Evolutionary conservation across 2,888 invertebrate species (phyloP).

Genomic region (Drosophila algonquin): DNA sequence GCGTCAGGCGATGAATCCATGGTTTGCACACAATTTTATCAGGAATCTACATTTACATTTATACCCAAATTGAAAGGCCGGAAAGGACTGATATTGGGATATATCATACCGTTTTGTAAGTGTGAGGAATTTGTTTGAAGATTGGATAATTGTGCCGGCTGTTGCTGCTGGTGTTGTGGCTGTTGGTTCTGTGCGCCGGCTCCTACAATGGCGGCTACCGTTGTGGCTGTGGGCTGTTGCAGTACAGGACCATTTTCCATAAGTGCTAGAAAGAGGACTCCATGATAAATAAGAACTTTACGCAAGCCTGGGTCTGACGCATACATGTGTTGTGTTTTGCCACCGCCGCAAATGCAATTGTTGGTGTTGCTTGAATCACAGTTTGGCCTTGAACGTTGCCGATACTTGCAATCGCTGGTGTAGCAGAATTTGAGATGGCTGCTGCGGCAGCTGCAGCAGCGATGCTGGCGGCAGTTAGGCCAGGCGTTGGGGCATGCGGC

Average conservation of each 20-base stretch:
- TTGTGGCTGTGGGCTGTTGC: constrained; percentile 72
- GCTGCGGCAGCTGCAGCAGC: constrained; percentile 44
- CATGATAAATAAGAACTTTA: neutral
- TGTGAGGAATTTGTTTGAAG: constrained; percentile 84
- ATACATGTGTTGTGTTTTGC: constrained; percentile 85
- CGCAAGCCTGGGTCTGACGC: constrained; percentile 28
- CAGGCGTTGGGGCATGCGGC: constrained; percentile 82
- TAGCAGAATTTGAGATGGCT: constrained; percentile 50
- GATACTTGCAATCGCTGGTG: constrained; percentile 50
- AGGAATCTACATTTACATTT: no score
- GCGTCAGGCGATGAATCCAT: no score
- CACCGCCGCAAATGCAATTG: constrained; percentile 87
- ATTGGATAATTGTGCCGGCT: constrained; percentile 81
- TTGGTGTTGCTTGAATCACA: constrained; percentile 84
- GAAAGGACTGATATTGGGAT: neutral
- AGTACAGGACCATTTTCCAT: constrained; percentile 83
- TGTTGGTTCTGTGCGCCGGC: constrained; percentile 68
- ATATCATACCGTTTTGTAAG: constrained; percentile 80
- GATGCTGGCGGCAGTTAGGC: constrained; percentile 68
- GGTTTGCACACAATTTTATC: no score
- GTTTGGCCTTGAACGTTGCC: constrained; percentile 83
- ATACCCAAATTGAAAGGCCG: no score
- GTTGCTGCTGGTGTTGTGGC: constrained; percentile 46
- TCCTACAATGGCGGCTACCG: constrained; percentile 80
- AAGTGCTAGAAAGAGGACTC: constrained; percentile 75